Evolutionary conservation across 2,888 invertebrate genomes (phyloP).

Genomic region (Lasioglossum figueresi): DNA sequence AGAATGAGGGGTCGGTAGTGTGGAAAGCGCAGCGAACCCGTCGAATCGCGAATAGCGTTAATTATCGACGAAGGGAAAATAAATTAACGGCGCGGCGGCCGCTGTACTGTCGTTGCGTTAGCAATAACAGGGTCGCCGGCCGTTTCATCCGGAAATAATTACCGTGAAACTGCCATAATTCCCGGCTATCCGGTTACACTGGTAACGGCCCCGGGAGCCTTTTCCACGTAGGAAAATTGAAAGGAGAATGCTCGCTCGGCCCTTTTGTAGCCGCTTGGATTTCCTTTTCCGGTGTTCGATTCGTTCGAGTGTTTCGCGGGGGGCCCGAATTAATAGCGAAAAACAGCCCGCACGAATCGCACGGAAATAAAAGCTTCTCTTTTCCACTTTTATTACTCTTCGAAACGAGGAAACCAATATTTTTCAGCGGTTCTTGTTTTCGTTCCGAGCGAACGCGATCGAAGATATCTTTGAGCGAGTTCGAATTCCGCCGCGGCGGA

Average conservation of each 20-base stretch:
- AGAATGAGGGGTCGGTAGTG: neutral
- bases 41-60: constrained; percentile 36
- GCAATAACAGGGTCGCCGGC: constrained; percentile 24
- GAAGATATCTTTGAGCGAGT: neutral
- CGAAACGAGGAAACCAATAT: neutral
- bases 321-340: constrained; percentile 20
- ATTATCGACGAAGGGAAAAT: constrained; percentile 49
- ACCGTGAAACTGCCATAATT: constrained; percentile 50
- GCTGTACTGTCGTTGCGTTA: constrained; percentile 5
- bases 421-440: neutral
- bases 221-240: constrained; percentile 7
- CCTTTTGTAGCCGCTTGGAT: neutral
- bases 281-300: neutral
- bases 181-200: constrained; percentile 13
- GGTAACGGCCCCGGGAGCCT: neutral
- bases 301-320: neutral
- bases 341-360: neutral
- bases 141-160: constrained; percentile 38
- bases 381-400: neutral
- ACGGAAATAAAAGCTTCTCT: neutral
- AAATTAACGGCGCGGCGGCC: constrained; percentile 36
- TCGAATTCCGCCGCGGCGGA: neutral
- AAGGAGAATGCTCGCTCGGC: neutral
- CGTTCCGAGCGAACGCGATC: neutral
- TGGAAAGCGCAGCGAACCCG: constrained; percentile 10